phyloP scores from a whole-genome alignment of 1,140 invertebrate species.

The Ephestia elutella region DNA sequence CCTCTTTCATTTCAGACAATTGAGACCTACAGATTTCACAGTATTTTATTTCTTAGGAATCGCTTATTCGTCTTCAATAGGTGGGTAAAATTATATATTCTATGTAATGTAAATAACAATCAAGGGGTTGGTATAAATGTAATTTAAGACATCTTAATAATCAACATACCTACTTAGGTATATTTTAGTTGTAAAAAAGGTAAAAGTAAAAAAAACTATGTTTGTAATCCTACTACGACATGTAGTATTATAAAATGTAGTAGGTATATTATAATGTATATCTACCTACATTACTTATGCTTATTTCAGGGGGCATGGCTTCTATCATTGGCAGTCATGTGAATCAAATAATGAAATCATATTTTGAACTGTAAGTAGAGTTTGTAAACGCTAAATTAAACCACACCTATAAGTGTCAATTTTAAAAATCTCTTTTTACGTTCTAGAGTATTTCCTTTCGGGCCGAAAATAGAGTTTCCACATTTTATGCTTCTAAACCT shows the following conservation, averaged over 20 bases:
- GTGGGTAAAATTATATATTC: slow-evolving; percentile 29
- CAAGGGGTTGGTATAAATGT: no score
- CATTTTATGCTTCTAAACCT: slow-evolving; percentile 72
- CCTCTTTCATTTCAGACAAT: slow-evolving; percentile 40
- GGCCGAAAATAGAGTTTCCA: slow-evolving; percentile 63
- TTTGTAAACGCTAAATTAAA: not conserved
- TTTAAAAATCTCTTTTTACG: not conserved
- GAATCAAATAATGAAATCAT: slow-evolving; percentile 86
- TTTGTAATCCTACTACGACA: no score
- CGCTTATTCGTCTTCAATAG: slow-evolving; percentile 86
- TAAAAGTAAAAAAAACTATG: no score
- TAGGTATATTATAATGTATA: no score
- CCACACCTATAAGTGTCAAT: not conserved
- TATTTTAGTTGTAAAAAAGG: no score
- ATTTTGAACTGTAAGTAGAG: slow-evolving; percentile 76
- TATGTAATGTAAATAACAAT: no score
- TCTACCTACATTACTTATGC: not conserved
- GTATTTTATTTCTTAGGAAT: slow-evolving; percentile 82
- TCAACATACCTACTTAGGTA: no score
- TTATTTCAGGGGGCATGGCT: slow-evolving; percentile 78
- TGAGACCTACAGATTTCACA: slow-evolving; percentile 76
- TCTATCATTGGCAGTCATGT: slow-evolving; percentile 89
- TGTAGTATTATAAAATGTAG: no score
- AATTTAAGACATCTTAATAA: no score
- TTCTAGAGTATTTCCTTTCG: slow-evolving; percentile 46